Conservation (phyloP, 2,888 invertebrate genomes). For the Petrolisthes manimaculis region DNA sequence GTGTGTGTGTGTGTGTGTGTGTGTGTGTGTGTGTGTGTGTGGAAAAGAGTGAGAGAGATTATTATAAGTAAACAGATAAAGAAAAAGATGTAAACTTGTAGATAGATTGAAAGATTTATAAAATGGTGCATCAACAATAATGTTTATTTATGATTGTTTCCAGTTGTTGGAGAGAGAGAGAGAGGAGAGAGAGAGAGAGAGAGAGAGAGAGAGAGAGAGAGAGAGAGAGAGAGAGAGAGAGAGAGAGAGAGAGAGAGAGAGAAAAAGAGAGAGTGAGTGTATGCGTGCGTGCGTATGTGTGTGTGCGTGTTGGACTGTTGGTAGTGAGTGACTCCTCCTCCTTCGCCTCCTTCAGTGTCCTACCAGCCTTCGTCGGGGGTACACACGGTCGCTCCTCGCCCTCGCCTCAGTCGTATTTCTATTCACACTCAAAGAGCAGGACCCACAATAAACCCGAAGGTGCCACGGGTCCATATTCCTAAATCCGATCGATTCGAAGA, state of each 20-base stretch:
- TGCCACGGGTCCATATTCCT: no score
- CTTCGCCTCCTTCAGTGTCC: neutral
- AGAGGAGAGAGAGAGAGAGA: slow-evolving; percentile 1
- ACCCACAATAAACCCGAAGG: no score
- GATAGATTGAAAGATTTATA: neutral
- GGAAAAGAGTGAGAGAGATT: no score
- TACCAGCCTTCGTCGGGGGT: neutral
- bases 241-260: no score
- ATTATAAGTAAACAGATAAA: no score
- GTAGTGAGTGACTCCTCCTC: slow-evolving; percentile 1
- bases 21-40: no score
- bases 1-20: neutral
- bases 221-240: no score
- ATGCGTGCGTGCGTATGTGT: no score
- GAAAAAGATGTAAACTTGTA: neutral
- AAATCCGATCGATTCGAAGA: neutral
- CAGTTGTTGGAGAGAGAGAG: neutral
- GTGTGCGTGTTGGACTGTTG: no score
- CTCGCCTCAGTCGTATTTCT: neutral
- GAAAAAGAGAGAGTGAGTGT: no score
- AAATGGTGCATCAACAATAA: neutral
- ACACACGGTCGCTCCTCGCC: neutral
- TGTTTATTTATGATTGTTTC: neutral
- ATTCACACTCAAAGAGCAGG: no score
- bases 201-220: no score